Base-by-base conservation (phyloP, 2,797 vertebrate genomes). In the Tarsius wallacei region DNA sequence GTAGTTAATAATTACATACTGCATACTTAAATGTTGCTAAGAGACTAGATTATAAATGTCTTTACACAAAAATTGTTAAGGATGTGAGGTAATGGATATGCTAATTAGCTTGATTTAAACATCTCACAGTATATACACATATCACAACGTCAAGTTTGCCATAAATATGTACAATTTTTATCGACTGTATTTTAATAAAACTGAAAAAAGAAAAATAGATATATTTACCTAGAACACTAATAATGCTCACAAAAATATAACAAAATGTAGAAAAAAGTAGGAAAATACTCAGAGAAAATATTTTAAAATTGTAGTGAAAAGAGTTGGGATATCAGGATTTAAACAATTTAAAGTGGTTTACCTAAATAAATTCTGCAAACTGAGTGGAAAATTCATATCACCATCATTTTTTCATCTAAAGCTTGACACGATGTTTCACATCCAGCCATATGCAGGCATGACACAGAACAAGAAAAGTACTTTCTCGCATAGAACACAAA, bases 311-410 rank as follows among this genome's bases (percentile, higher is more conserved):
- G 9, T 85, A 42, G 36, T 17, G 49, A 16, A 77, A 5, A 51
- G 0, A 1, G 16, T n/a, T 47, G 14, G 3, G 1, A 51, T 88
- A 76, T 31, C 64, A 49, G 14, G 11, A 53, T 26, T n/a, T 76
- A 28, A 36, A 57, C 9, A 7, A 51, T 36, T 22, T 73, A 42
- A 31, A 59, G 26, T 42, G 16, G 24, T 57, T 73, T 51, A 22
- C 22, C 22, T 87, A 73, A 51, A 91, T 33, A 68, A 82, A 82
- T 74, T 24, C 57, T 74, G 36, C 14, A 88, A 96, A 49, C 47
- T 51, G 86, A 74, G 57, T 71, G 64, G 53, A 89, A 94, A 59
- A 90, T 11, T 82, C 73, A 24, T 47, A 49, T 53, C 22, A 42
- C 1, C 1, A 76, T 51, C 66, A 71, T 70, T 91, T 87, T 87